Conservation (phyloP, 2,888 invertebrate genomes). For the Amiota minor region DNA sequence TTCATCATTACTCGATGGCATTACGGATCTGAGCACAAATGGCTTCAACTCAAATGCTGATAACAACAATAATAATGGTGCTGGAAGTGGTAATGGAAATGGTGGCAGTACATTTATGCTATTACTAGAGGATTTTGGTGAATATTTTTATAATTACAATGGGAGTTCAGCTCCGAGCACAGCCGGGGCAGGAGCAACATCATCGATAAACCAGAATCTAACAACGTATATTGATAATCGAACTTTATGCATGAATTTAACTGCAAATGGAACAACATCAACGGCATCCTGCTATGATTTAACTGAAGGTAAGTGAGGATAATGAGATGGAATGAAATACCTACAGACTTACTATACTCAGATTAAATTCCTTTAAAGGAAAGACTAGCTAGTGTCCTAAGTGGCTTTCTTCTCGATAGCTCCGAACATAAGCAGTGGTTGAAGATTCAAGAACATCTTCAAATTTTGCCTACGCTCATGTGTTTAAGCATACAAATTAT, state of each 20-base stretch:
- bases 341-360: too few relatives aligned
- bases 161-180: constrained; percentile 70
- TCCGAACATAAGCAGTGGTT: too few relatives aligned
- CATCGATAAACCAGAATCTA: constrained; percentile 59
- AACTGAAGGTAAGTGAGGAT: constrained; percentile 64
- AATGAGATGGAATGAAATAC: too few relatives aligned
- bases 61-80: not conserved
- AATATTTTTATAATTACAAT: constrained; percentile 80
- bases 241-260: constrained; percentile 72
- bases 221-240: constrained; percentile 69
- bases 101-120: constrained; percentile 76
- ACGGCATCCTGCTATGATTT: constrained; percentile 63
- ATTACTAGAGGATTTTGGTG: constrained; percentile 84
- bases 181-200: constrained; percentile 59
- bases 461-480: too few relatives aligned
- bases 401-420: too few relatives aligned
- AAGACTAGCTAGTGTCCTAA: too few relatives aligned
- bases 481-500: too few relatives aligned
- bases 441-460: too few relatives aligned
- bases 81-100: constrained; percentile 38
- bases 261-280: constrained; percentile 65
- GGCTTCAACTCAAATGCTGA: not conserved
- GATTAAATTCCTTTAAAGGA: too few relatives aligned
- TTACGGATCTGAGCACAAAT: constrained; percentile 10
- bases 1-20: constrained; percentile 30